These are phyloP conservation scores for Calameuta idolon DNA, from an alignment of 2,888 invertebrate genomes.

Conservation along the genomic window DNA sequence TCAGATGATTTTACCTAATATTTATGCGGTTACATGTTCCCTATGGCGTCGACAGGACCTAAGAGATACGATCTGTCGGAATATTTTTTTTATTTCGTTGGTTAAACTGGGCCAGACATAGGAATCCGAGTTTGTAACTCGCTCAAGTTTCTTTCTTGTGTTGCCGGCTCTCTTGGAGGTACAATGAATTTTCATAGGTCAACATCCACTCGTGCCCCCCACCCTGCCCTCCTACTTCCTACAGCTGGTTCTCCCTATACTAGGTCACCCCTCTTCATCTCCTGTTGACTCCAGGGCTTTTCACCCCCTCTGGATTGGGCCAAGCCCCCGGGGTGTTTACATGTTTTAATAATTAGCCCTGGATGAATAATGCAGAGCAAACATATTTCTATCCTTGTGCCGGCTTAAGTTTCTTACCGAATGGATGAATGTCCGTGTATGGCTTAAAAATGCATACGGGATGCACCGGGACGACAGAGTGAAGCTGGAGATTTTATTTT, in stretches of 20 bases:
- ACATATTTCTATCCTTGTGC: conserved; percentile 15
- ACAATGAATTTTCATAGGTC: conserved; percentile 21
- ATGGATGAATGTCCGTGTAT: too few relatives aligned
- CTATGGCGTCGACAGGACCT: background rate
- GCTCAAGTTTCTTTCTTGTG: too few relatives aligned
- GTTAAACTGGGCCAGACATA: too few relatives aligned
- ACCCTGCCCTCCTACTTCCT: background rate
- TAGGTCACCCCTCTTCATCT: conserved; percentile 6
- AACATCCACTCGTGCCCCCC: conserved; percentile 2
- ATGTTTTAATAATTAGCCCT: conserved; percentile 24
- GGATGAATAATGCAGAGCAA: conserved; percentile 25
- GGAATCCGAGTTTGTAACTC: too few relatives aligned
- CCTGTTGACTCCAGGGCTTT: conserved; percentile 13
- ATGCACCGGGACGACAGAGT: too few relatives aligned
- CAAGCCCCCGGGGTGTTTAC: conserved; percentile 23
- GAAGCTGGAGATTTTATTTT: too few relatives aligned
- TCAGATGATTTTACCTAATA: too few relatives aligned
- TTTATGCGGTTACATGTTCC: too few relatives aligned
- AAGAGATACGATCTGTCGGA: background rate
- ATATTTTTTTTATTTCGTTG: too few relatives aligned
- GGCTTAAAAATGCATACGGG: too few relatives aligned
- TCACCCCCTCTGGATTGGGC: conserved; percentile 19
- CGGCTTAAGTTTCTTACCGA: too few relatives aligned
- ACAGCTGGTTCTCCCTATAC: background rate
- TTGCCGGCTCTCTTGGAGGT: background rate